These are phyloP conservation scores for Theretra japonica DNA, from an alignment of 2,888 invertebrate species.

Conservation along the genomic window DNA sequence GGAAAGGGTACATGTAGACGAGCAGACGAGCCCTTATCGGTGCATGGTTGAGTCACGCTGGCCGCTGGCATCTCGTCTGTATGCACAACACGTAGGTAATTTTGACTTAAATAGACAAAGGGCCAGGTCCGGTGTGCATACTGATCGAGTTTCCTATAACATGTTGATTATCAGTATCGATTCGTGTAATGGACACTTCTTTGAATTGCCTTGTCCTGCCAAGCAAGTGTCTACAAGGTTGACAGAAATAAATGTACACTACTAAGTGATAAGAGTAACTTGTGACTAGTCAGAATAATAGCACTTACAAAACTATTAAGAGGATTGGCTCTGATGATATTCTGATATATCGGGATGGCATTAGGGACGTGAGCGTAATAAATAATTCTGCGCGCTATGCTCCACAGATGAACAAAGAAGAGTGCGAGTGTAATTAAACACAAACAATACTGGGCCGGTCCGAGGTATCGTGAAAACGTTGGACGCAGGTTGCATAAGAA, in stretches of 20 bases:
- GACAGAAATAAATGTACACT: not conserved
- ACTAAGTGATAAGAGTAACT: too few relatives aligned
- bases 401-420: not conserved
- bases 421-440: slow-evolving; percentile 16
- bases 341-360: too few relatives aligned
- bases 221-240: not conserved
- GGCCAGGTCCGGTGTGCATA: slow-evolving; percentile 32
- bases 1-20: not conserved
- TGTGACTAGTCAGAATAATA: too few relatives aligned
- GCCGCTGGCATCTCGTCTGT: not conserved
- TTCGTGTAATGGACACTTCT: slow-evolving; percentile 25
- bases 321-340: too few relatives aligned
- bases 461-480: not conserved
- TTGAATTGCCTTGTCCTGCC: slow-evolving; percentile 2
- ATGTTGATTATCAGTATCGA: slow-evolving; percentile 25
- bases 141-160: slow-evolving; percentile 30
- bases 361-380: too few relatives aligned
- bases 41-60: not conserved
- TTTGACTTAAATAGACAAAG: slow-evolving; percentile 33
- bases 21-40: not conserved
- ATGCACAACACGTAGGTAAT: slow-evolving; percentile 22
- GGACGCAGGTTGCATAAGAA: slow-evolving; percentile 13
- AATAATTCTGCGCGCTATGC: too few relatives aligned
- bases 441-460: not conserved
- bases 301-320: too few relatives aligned